Conservation (phyloP, 2,888 invertebrate species). For the Drosophila setosimentum region DNA sequence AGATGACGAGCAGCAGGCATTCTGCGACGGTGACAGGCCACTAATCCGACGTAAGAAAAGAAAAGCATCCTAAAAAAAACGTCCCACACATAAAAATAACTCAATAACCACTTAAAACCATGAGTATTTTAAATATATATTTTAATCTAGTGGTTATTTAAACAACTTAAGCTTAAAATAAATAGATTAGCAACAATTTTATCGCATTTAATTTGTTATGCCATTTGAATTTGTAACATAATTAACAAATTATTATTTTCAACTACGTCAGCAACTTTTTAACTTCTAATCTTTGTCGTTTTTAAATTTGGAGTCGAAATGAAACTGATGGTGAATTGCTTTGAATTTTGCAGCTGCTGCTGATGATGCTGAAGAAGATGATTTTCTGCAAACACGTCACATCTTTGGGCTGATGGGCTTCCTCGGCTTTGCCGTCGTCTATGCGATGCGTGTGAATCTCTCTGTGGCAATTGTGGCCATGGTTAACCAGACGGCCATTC, state of each 20-base stretch:
- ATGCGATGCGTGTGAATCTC: constrained; percentile 95
- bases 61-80: neutral
- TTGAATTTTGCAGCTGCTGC: constrained; percentile 10
- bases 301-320: too few relatives aligned
- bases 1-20: constrained; percentile 68
- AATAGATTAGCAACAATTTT: neutral
- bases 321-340: neutral
- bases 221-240: neutral
- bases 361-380: constrained; percentile 60
- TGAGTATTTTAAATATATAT: neutral
- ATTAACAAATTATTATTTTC: neutral
- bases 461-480: constrained; percentile 98
- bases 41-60: constrained; percentile 49
- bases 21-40: constrained; percentile 64
- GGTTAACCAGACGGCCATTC: constrained; percentile 91
- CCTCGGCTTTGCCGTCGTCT: constrained; percentile 94
- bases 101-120: neutral
- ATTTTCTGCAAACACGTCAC: constrained; percentile 88
- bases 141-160: neutral
- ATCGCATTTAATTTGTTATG: neutral
- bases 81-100: neutral
- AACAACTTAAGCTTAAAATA: too few relatives aligned
- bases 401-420: constrained; percentile 94
- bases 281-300: too few relatives aligned
- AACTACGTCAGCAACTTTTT: neutral